These are phyloP conservation scores for Cyanoderma ruficeps DNA, from an alignment of 2,113 vertebrate genomes.

Conservation along the genomic window DNA sequence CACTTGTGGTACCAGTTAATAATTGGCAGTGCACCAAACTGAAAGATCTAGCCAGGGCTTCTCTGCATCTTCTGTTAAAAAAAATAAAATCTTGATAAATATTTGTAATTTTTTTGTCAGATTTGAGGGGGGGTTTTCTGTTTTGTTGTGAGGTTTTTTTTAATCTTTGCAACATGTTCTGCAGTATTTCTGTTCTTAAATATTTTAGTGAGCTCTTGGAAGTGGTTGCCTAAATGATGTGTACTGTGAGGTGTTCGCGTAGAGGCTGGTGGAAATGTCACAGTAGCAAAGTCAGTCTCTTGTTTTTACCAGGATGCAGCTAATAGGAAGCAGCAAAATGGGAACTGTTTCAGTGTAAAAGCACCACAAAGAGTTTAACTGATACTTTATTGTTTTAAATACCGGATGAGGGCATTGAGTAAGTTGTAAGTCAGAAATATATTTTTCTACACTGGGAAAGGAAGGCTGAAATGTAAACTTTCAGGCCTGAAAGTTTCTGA, in stretches of 20 bases:
- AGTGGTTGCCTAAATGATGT: not conserved
- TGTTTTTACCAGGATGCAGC: not conserved
- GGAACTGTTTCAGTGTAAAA: not conserved
- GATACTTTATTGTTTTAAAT: not conserved
- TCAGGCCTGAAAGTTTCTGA: not conserved
- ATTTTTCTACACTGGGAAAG: not conserved
- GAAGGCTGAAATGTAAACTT: not conserved
- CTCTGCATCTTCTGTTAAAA: not conserved
- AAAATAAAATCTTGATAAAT: not conserved
- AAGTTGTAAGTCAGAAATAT: not conserved
- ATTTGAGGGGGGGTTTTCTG: not conserved
- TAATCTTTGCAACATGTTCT: not conserved
- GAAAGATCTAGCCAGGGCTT: not conserved
- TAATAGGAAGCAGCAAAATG: not conserved
- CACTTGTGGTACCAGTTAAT: not conserved
- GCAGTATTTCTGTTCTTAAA: not conserved
- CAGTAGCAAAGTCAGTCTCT: not conserved
- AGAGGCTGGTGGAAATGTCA: not conserved
- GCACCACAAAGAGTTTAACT: not conserved
- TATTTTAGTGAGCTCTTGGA: not conserved
- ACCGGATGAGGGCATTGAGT: fast-evolving
- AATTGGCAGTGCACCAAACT: fast-evolving
- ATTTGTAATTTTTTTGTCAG: not conserved
- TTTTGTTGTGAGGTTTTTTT: not conserved
- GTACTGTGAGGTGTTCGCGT: fast-evolving